These are phyloP conservation scores for Petrolisthes manimaculis DNA, from an alignment of 2,888 invertebrate species.

Conservation along the genomic window DNA sequence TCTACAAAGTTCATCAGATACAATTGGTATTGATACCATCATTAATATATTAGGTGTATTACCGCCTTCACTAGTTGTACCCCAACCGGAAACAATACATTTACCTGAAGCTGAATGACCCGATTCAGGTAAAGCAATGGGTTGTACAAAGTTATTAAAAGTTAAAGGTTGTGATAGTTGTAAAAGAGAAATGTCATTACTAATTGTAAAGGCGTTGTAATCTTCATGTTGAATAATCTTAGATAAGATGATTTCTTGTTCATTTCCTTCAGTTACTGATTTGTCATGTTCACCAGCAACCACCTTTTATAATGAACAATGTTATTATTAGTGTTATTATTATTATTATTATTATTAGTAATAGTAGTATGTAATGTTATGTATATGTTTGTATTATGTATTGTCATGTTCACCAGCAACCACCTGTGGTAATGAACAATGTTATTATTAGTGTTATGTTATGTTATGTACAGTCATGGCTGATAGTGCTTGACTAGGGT, in stretches of 20 bases:
- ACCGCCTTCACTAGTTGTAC: slow-evolving; percentile 40
- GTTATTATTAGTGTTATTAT: no score
- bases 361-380: no score
- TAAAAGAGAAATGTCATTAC: slow-evolving; percentile 47
- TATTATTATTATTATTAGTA: no score
- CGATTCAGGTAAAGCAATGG: slow-evolving; percentile 25
- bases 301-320: not conserved
- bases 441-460: no score
- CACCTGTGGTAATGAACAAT: no score
- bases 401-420: no score
- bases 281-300: slow-evolving; percentile 41
- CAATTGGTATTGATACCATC: slow-evolving; percentile 50
- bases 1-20: slow-evolving; percentile 45
- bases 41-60: slow-evolving; percentile 27
- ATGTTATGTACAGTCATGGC: no score
- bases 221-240: slow-evolving; percentile 42
- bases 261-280: slow-evolving; percentile 13
- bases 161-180: slow-evolving; percentile 18
- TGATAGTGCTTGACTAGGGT: no score
- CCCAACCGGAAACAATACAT: slow-evolving; percentile 63
- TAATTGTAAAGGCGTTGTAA: slow-evolving; percentile 10
- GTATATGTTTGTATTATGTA: no score
- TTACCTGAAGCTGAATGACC: slow-evolving; percentile 38
- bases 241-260: slow-evolving; percentile 17
- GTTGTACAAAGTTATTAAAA: slow-evolving; percentile 30